These are phyloP conservation scores for Drosophila buzzatii DNA, from an alignment of 2,888 invertebrate species.

Conservation along the genomic window DNA sequence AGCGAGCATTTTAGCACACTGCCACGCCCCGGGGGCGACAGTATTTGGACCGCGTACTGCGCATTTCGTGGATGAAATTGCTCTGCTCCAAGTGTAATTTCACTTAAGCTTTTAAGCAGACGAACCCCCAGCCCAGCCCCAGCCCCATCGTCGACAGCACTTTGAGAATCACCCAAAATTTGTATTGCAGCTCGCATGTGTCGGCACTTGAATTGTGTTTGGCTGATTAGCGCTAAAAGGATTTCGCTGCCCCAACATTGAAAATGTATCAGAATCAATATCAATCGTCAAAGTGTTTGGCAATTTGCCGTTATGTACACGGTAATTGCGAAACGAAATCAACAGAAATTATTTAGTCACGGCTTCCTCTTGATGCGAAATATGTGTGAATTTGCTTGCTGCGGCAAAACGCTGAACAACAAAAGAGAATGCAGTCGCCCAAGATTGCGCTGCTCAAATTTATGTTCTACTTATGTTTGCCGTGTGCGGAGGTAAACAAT, in stretches of 20 bases:
- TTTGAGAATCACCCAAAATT: conserved; percentile 30
- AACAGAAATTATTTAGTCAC: conserved; percentile 38
- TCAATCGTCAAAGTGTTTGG: conserved; percentile 40
- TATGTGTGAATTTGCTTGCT: conserved; percentile 10
- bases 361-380: not conserved
- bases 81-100: conserved; percentile 79
- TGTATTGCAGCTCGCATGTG: conserved; percentile 43
- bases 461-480: conserved; percentile 64
- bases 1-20: conserved; percentile 53
- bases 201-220: conserved; percentile 63
- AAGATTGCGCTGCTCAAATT: conserved; percentile 55
- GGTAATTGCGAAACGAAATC: conserved; percentile 44
- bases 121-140: conserved; percentile 18
- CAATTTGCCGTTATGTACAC: conserved; percentile 35
- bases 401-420: conserved; percentile 21
- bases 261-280: conserved; percentile 28
- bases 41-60: conserved; percentile 20
- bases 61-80: conserved; percentile 72
- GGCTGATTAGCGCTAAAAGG: conserved; percentile 75
- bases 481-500: conserved; percentile 69
- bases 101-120: conserved; percentile 80
- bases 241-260: conserved; percentile 51
- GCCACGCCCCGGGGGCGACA: conserved; percentile 37
- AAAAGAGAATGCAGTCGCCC: conserved; percentile 34
- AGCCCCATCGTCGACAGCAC: conserved; percentile 7